Evolutionary conservation across 2,113 vertebrate species (phyloP).

Genomic region (Nansenia antarctica): DNA sequence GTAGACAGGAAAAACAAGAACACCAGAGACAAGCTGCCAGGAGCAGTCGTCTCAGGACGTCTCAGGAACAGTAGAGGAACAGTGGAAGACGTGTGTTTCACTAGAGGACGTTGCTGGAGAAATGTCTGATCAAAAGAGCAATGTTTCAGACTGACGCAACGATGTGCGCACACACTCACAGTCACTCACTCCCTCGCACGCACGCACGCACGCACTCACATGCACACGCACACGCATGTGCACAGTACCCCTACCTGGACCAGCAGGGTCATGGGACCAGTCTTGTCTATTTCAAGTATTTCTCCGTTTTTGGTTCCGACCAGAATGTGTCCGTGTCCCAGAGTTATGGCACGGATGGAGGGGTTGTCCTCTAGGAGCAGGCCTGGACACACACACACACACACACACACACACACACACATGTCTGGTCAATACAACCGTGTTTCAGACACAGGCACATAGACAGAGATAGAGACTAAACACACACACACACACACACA

Average conservation of each 20-base stretch:
- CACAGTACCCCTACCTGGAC: conserved; percentile 77
- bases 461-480: too few species aligned
- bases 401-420: background rate
- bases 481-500: too few species aligned
- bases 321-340: conserved; percentile 95
- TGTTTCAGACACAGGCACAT: too few species aligned
- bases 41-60: too few species aligned
- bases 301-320: conserved; percentile 98
- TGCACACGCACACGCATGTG: background rate
- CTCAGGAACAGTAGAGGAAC: background rate
- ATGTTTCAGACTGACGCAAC: too few species aligned
- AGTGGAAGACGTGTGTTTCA: background rate
- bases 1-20: background rate
- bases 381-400: conserved; percentile 66
- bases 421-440: too few species aligned
- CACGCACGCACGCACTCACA: background rate
- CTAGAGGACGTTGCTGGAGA: background rate
- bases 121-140: background rate
- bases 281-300: conserved; percentile 97
- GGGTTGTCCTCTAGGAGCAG: conserved; percentile 97
- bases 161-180: background rate
- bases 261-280: conserved; percentile 91
- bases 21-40: too few species aligned
- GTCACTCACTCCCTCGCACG: background rate
- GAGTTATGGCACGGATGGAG: conserved; percentile 92